Evolutionary conservation across 2,888 invertebrate genomes (phyloP).

Genomic region (Pheosia gnoma): DNA sequence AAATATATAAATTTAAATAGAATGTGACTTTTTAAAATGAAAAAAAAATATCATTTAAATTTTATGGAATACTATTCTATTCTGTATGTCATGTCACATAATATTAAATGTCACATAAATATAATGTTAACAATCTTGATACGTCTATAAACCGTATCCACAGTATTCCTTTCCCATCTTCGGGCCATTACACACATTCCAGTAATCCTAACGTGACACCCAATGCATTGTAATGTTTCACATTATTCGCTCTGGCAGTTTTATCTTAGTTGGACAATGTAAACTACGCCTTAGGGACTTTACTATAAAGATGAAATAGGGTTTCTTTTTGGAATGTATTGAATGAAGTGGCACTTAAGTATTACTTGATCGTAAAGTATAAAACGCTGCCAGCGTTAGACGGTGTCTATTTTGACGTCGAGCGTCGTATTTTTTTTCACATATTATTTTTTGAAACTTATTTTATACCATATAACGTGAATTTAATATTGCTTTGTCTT

Average conservation of each 20-base stretch:
- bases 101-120: background rate
- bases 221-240: slow-evolving; percentile 74
- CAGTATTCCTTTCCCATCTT: slow-evolving; percentile 40
- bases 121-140: slow-evolving; percentile 2
- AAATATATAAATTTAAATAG: no score
- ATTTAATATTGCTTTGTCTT: no score
- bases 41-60: no score
- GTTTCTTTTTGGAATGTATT: no score
- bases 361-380: no score
- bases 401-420: no score
- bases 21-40: no score
- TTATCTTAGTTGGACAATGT: slow-evolving; percentile 48
- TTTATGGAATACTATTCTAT: background rate
- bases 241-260: slow-evolving; percentile 62
- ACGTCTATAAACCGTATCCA: slow-evolving; percentile 38
- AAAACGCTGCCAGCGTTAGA: no score
- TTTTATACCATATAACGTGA: no score
- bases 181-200: slow-evolving; percentile 70
- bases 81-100: background rate
- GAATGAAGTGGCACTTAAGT: no score
- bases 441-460: no score
- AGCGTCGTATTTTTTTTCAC: no score
- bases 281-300: slow-evolving; percentile 46
- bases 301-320: slow-evolving; percentile 6
- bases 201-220: slow-evolving; percentile 68